Conservation (phyloP, 2,797 vertebrate genomes). For the Stomatorhinus walkeri region DNA sequence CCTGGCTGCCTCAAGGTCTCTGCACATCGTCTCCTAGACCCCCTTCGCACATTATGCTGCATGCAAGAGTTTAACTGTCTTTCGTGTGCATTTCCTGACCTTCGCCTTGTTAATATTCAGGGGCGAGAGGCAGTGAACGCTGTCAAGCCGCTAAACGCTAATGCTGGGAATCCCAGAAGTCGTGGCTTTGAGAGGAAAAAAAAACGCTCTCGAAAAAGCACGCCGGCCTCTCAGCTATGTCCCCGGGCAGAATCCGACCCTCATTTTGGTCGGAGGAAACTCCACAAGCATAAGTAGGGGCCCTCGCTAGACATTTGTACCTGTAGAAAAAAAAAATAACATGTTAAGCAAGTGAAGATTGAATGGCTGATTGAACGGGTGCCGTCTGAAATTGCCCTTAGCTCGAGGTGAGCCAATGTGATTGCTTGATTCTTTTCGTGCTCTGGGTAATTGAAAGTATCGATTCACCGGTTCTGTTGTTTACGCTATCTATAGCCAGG, state of each 20-base stretch:
- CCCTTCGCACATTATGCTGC: background rate
- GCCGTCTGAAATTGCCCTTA: slow-evolving; percentile 29
- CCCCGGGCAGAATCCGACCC: background rate
- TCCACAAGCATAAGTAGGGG: background rate
- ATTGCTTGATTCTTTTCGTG: slow-evolving; percentile 26
- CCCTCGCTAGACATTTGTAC: background rate
- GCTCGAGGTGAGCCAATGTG: slow-evolving; percentile 21
- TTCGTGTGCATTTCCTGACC: background rate
- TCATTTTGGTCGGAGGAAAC: background rate
- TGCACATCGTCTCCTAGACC: background rate
- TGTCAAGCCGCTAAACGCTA: background rate
- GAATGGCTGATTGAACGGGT: background rate
- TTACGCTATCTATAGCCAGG: slow-evolving; percentile 2
- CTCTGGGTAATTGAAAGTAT: slow-evolving; percentile 27
- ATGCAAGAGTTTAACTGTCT: background rate
- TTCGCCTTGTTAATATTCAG: background rate
- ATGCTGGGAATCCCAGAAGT: background rate
- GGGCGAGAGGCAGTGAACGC: background rate
- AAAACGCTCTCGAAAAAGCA: background rate
- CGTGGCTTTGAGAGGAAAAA: background rate
- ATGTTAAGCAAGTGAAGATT: background rate
- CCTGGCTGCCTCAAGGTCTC: background rate
- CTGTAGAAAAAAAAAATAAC: background rate
- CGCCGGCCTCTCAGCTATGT: background rate
- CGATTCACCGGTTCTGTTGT: slow-evolving; percentile 26